Base-by-base conservation (phyloP, 1,140 invertebrate species). In the Chelonus insularis region DNA sequence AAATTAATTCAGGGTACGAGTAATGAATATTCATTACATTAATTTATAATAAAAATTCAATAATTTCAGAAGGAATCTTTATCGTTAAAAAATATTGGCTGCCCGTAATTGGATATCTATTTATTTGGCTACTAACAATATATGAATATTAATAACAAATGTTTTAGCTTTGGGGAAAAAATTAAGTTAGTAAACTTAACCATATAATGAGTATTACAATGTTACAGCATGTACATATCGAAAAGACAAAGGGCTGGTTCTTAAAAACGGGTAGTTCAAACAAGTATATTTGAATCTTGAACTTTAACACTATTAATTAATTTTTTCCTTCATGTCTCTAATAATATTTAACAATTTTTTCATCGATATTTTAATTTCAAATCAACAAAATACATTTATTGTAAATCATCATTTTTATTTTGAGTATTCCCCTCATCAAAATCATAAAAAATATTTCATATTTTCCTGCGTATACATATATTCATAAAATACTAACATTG, bases 151-250 rank as follows among this genome's bases (percentile, higher is more conserved):
- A 18, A 18, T 18, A 21, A 29, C 14, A 34, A 20, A 39, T 55
- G 11, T 37, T 39, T 39, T 51, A 48, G 45, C 45, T 23, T 34
- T 32, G 11, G 23, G 50, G 50, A 11, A 29, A 11, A n/a, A n/a
- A 18, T 37, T 18, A 37, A 18, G 52, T 55, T 52, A 20, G 34
- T 20, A 39, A 55, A 39, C n/a, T 29, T 29, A 39, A 11, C 16
- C 20, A 21, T 55, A 23, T 55, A 55, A 55, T 55, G 20, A 6
- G 18, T 20, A 37, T 55, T 55, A 55, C 41, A 73, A 71, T 81
- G 76, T 81, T 81, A 61, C 79, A 81, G 79, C 76, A 77, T 79
- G 75, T 78, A 71, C 68, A 72, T 71, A 50, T 21, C 65, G 68
- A 73, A 74, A 56, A 67, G 72, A 71, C 72, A 68, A 62, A 68